Evolutionary conservation across 2,113 vertebrate genomes (phyloP).

Genomic region (Nesospiza acunhae): DNA sequence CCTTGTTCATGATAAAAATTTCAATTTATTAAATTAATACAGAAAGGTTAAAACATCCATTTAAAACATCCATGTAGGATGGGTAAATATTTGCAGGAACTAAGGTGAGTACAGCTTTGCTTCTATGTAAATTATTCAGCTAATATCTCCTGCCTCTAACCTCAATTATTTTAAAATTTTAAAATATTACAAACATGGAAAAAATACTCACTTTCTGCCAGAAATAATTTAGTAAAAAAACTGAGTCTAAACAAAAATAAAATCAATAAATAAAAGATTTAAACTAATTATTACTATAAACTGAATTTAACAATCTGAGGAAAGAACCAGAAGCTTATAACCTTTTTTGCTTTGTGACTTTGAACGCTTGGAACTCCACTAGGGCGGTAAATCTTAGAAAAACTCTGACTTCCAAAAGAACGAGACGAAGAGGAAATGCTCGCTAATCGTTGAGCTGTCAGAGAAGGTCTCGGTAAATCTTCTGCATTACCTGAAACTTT

Average conservation of each 20-base stretch:
- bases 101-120: neutral
- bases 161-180: neutral
- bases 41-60: neutral
- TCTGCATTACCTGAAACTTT: neutral
- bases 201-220: neutral
- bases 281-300: neutral
- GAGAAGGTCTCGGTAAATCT: neutral
- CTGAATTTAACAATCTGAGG: neutral
- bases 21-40: neutral
- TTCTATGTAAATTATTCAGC: neutral
- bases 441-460: accelerated
- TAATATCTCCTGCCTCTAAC: neutral
- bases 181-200: neutral
- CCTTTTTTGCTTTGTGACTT: constrained; percentile 75
- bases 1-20: neutral
- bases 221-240: neutral
- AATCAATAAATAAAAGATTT: neutral
- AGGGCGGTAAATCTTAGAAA: constrained; percentile 41
- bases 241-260: accelerated
- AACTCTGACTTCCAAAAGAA: neutral
- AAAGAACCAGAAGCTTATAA: neutral
- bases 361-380: constrained; percentile 60
- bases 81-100: neutral
- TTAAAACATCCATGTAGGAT: neutral
- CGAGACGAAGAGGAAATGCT: neutral